Percentiles rank a stretch among this genome's conserved stretches.
phyloP scores from a whole-genome alignment of 2,113 vertebrate species.

The Uria aalge region DNA sequence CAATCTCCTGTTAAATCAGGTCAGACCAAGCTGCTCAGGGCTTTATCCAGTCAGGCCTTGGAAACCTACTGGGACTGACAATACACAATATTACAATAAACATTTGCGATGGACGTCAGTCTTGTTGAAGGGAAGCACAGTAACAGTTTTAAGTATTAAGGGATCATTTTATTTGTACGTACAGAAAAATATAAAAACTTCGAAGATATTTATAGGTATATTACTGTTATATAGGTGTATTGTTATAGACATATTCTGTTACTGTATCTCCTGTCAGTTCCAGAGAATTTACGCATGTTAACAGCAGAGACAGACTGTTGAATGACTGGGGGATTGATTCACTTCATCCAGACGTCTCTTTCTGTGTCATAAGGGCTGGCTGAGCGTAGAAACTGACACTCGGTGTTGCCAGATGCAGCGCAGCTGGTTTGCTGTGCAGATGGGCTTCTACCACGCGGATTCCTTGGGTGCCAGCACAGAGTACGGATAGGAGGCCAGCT shows the following conservation, averaged over 20 bases:
- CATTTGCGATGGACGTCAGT: background rate
- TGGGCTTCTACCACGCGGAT: accelerated
- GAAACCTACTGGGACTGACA: background rate
- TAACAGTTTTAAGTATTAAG: background rate
- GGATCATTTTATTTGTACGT: background rate
- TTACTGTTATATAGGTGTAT: background rate
- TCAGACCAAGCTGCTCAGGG: background rate
- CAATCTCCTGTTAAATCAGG: background rate
- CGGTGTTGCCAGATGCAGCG: background rate
- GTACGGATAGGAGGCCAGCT: background rate
- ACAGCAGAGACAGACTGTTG: background rate
- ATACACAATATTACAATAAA: background rate
- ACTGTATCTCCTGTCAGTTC: background rate
- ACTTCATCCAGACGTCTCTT: background rate
- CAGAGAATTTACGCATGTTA: background rate
- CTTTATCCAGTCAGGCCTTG: background rate
- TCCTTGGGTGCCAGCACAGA: background rate
- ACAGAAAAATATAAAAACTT: background rate
- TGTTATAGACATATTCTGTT: background rate
- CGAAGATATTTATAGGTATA: background rate
- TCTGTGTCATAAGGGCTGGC: background rate
- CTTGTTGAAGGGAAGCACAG: background rate
- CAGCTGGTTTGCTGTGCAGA: background rate
- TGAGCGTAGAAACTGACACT: background rate
- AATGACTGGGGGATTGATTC: background rate